Base-by-base conservation (phyloP, 2,113 vertebrate genomes). In the Balaeniceps rex region DNA sequence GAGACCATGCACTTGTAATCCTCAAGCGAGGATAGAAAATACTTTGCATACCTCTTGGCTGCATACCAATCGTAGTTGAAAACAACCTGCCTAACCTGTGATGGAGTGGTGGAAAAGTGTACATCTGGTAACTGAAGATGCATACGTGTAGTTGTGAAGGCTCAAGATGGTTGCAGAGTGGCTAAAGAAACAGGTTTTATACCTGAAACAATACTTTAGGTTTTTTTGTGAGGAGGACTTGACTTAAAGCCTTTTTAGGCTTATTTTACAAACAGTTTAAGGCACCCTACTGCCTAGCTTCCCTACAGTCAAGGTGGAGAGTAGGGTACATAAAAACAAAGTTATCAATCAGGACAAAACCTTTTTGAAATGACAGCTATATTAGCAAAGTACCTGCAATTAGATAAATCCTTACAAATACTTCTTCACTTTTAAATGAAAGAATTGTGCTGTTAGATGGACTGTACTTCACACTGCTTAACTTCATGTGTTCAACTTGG, bases 1-100 rank as follows among this genome's bases (percentile, higher is more conserved):
- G 74, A 83, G 84, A 91, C 86, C 63, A 10, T 28, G 63, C 34
- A 60, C 61, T 93, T 80, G 46, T 94, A 92, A 90, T 92, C 69
- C 77, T 94, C 0, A 0, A 82, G 31, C 19, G 18, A 90, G 74
- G 57, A 71, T 23, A 76, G 77, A 70, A 83, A 94, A 92, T 92
- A 38, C 64, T 93, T 91, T 19, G 66, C 70, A 77, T 94, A 71
- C 58, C 29, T 92, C 54, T 79, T 68, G 80, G 80, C 46, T 61
- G 36, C 69, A 58, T 54, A 47, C 31, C 34, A 5, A 51, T 66
- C 74, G 34, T 77, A 83, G 70, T 46, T 88, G 83, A 52, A 68
- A 94, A 88, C 69, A 52, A 66, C 69, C 57, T 61, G 33, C 52
- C 74, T 89, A 8, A 17, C 23, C 15, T 46, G 54, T 26, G 65